A percentile compares a stretch with the other conserved stretches of the same genome.
These are phyloP conservation scores for Caenorhabditis tropicalis DNA, from an alignment of 1,140 invertebrate species.

Conservation along the genomic window DNA sequence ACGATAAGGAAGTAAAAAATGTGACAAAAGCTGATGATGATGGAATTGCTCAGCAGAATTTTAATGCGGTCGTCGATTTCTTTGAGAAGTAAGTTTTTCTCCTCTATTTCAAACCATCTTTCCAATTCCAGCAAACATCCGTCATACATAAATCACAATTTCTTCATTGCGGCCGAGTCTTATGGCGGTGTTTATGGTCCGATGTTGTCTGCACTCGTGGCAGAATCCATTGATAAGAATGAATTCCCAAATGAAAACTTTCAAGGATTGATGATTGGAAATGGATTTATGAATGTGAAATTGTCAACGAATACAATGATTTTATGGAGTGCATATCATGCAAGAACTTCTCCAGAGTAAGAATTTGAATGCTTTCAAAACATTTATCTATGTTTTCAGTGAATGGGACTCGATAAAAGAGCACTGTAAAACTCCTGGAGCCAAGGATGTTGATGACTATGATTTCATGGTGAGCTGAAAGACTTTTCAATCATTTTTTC, in stretches of 20 bases:
- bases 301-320: constrained; percentile 52
- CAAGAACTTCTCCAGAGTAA: constrained; percentile 52
- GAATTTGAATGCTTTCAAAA: neutral
- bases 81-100: constrained; percentile 55
- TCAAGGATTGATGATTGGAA: constrained; percentile 54
- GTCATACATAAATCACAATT: constrained; percentile 43
- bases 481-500: neutral
- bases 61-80: constrained; percentile 52
- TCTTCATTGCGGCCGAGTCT: constrained; percentile 59
- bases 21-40: constrained; percentile 46
- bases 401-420: constrained; percentile 54
- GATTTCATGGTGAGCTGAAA: constrained; percentile 37
- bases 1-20: constrained; percentile 35
- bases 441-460: constrained; percentile 46
- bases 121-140: constrained; percentile 47
- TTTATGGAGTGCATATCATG: constrained; percentile 56
- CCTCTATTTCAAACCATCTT: neutral
- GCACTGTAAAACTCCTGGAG: constrained; percentile 11
- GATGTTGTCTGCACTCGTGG: constrained; percentile 53
- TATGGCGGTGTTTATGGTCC: constrained; percentile 60
- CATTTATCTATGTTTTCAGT: constrained; percentile 44
- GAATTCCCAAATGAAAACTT: constrained; percentile 58
- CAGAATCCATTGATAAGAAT: constrained; percentile 52
- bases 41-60: constrained; percentile 54
- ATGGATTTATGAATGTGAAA: constrained; percentile 58